These are phyloP conservation scores for Periophthalmodon schlosseri DNA, from an alignment of 2,113 vertebrate species.

Conservation along the genomic window DNA sequence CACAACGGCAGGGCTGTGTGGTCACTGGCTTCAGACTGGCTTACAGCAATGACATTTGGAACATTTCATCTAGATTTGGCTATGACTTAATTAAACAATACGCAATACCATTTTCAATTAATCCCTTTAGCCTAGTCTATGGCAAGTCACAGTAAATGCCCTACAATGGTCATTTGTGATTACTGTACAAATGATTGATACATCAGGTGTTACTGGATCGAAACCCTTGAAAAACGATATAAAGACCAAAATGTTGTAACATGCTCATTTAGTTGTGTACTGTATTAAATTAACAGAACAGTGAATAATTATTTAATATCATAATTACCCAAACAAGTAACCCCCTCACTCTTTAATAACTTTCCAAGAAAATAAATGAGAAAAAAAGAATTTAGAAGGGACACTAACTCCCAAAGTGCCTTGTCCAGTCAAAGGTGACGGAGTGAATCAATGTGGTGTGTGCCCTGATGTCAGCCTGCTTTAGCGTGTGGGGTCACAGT, in stretches of 20 bases:
- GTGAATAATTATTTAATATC: no score
- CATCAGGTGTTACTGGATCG: background rate
- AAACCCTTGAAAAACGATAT: no score
- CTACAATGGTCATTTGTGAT: background rate
- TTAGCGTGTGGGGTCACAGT: slow-evolving; percentile 45
- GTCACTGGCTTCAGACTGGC: background rate
- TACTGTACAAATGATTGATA: background rate
- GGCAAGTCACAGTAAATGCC: background rate
- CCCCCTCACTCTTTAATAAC: background rate
- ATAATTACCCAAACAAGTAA: no score
- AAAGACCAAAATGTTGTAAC: no score
- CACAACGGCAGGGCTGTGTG: background rate
- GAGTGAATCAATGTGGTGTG: slow-evolving; percentile 46
- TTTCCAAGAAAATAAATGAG: slow-evolving; percentile 1
- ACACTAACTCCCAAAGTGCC: slow-evolving; percentile 29
- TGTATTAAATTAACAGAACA: background rate
- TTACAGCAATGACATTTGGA: background rate
- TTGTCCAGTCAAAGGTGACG: slow-evolving; percentile 29
- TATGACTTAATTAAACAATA: background rate
- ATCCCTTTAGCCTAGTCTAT: background rate
- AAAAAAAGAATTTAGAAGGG: slow-evolving; percentile 6
- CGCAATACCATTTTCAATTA: background rate
- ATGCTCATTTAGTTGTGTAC: no score
- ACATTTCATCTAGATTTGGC: background rate
- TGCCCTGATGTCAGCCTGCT: slow-evolving; percentile 21